Percentiles rank a stretch among this genome's conserved stretches.
phyloP scores from a whole-genome alignment of 2,888 invertebrate genomes.

The Agrochola macilenta region DNA sequence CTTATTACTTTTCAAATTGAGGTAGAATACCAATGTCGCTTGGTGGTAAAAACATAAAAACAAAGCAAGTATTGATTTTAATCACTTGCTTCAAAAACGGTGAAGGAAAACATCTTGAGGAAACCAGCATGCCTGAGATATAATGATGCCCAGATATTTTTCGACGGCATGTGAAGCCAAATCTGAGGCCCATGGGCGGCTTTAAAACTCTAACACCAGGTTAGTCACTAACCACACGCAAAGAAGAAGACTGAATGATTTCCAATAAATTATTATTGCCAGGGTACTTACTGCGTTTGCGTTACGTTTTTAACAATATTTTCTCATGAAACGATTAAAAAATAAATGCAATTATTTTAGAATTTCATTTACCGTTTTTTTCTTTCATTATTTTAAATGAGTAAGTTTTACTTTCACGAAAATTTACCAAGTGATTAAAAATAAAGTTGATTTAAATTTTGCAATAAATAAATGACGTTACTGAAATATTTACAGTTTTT shows the following conservation, averaged over 20 bases:
- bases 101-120: too few relatives aligned
- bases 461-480: background rate
- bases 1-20: too few relatives aligned
- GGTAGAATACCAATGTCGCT: too few relatives aligned
- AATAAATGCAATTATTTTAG: background rate
- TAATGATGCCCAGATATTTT: too few relatives aligned
- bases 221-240: too few relatives aligned
- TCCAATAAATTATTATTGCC: background rate
- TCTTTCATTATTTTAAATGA: constrained; percentile 38
- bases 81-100: too few relatives aligned
- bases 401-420: constrained; percentile 15
- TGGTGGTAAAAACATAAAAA: too few relatives aligned
- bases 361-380: constrained; percentile 44
- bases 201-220: too few relatives aligned
- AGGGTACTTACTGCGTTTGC: constrained; percentile 16
- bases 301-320: background rate
- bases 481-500: constrained; percentile 41
- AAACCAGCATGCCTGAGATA: too few relatives aligned
- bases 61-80: too few relatives aligned
- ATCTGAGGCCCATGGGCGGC: too few relatives aligned
- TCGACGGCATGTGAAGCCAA: too few relatives aligned
- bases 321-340: background rate
- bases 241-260: background rate
- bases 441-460: constrained; percentile 10
- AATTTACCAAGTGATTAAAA: constrained; percentile 22